Percentiles rank a stretch among this genome's conserved stretches.
Evolutionary conservation across 2,888 invertebrate genomes (phyloP).

Genomic region (Agrotis ipsilon): DNA sequence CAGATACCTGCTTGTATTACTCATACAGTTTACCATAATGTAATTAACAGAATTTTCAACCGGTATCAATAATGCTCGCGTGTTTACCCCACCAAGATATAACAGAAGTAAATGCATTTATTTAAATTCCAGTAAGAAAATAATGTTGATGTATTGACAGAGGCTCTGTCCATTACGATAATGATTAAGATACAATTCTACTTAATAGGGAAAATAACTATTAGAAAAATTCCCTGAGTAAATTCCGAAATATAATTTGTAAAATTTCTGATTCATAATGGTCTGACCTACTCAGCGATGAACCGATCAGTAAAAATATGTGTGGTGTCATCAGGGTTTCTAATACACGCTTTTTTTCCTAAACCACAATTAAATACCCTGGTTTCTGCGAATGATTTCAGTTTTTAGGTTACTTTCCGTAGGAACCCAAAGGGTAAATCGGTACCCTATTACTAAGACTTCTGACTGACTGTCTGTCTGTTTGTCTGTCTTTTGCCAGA

Average conservation of each 20-base stretch:
- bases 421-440: too few relatives aligned
- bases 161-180: constrained; percentile 20
- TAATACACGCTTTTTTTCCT: background rate
- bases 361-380: background rate
- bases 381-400: constrained; percentile 18
- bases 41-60: constrained; percentile 33
- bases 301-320: constrained; percentile 10
- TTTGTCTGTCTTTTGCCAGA: too few relatives aligned
- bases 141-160: constrained; percentile 15
- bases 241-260: constrained; percentile 21
- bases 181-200: constrained; percentile 32
- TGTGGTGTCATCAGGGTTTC: background rate
- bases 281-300: background rate
- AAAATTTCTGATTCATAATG: constrained; percentile 39
- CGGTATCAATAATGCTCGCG: constrained; percentile 5
- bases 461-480: too few relatives aligned
- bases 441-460: too few relatives aligned
- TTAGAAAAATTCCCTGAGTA: constrained; percentile 30
- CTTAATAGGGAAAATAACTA: constrained; percentile 20
- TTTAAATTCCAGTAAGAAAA: constrained; percentile 14
- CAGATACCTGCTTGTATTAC: constrained; percentile 19
- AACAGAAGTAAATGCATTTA: constrained; percentile 14
- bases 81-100: constrained; percentile 14
- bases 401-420: background rate
- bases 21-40: constrained; percentile 35